Conservation (phyloP, 2,888 invertebrate species). For the Endotricha flammealis region DNA sequence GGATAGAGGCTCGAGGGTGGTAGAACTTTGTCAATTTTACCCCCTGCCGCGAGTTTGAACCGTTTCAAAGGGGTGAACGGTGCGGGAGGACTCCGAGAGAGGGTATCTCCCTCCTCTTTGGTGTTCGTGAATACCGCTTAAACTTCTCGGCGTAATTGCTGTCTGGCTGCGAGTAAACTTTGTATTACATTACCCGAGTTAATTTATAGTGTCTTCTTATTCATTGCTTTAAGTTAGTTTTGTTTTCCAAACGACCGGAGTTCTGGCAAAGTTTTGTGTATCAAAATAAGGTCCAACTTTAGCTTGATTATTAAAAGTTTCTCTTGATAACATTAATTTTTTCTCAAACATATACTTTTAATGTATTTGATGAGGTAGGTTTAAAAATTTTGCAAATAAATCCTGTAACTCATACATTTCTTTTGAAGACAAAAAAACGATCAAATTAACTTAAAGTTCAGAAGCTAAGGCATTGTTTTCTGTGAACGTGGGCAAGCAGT, state of each 20-base stretch:
- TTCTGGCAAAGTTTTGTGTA: constrained; percentile 31
- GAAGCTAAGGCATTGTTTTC: no score
- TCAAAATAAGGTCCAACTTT: constrained; percentile 21
- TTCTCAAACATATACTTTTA: constrained; percentile 20
- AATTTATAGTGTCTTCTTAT: constrained; percentile 73
- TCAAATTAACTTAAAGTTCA: not conserved
- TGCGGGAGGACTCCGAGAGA: constrained; percentile 27
- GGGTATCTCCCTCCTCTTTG: constrained; percentile 47
- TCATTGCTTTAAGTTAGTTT: constrained; percentile 61
- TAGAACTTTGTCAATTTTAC: constrained; percentile 59
- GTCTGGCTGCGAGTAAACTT: constrained; percentile 73
- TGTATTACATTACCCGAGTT: constrained; percentile 73
- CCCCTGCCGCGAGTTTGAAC: constrained; percentile 49
- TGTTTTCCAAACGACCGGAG: constrained; percentile 50
- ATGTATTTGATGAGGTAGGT: constrained; percentile 19
- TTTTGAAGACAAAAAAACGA: not conserved
- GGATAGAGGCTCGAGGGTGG: constrained; percentile 45
- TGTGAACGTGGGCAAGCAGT: not conserved
- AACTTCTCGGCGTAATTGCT: constrained; percentile 73
- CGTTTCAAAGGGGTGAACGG: constrained; percentile 50
- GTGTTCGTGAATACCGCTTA: constrained; percentile 70
- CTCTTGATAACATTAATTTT: constrained; percentile 18
- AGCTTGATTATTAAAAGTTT: constrained; percentile 15
- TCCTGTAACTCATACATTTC: not conserved
- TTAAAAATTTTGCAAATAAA: not conserved